phyloP scores from a whole-genome alignment of 2,113 vertebrate species.

The Numenius arquata region DNA sequence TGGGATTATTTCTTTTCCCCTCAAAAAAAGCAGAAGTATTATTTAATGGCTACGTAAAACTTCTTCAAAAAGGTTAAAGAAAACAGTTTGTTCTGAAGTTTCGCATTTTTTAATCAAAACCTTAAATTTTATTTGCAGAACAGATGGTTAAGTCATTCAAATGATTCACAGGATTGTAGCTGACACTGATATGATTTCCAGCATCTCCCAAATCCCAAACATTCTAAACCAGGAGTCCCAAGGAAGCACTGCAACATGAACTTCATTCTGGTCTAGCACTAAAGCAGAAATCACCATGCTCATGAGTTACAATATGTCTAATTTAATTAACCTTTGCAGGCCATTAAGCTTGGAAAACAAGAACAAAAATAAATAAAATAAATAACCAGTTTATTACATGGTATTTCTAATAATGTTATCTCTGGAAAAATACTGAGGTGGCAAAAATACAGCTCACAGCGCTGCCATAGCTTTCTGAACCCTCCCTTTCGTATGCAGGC shows the following conservation, averaged over 20 bases:
- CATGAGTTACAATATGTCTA: background rate
- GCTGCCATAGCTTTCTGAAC: background rate
- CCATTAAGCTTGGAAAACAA: background rate
- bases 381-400: background rate
- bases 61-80: background rate
- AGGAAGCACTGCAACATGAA: background rate
- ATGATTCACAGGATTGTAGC: background rate
- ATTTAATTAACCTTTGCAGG: background rate
- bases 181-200: background rate
- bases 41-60: background rate
- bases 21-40: background rate
- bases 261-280: background rate
- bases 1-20: background rate
- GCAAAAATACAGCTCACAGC: background rate
- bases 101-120: background rate
- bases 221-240: background rate
- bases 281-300: background rate
- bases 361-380: background rate
- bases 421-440: background rate
- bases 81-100: background rate
- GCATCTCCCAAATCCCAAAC: slow-evolving; percentile 1
- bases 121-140: background rate
- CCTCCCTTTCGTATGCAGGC: background rate
- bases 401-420: background rate
- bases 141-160: background rate